Evolutionary conservation across 2,113 vertebrate genomes (phyloP).

Genomic region (Oxyruncus cristatus): DNA sequence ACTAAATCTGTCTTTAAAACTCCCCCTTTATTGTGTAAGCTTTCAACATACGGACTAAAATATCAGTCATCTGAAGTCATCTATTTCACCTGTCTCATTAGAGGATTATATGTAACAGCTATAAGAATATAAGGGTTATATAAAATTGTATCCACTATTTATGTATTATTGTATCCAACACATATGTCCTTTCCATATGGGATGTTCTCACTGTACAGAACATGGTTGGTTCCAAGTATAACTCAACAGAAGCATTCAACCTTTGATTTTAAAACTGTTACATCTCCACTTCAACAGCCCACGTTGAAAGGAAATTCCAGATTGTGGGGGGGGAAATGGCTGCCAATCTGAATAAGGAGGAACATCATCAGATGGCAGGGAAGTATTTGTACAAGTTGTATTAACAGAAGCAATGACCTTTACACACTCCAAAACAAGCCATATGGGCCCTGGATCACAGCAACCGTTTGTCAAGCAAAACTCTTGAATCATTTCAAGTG

Average conservation of each 20-base stretch:
- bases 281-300: conserved; percentile 41
- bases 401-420: conserved; percentile 72
- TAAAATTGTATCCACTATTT: conserved; percentile 43
- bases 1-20: neutral
- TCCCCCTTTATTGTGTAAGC: neutral
- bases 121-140: conserved; percentile 13
- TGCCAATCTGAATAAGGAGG: conserved; percentile 56
- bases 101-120: neutral
- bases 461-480: neutral
- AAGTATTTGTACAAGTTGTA: conserved; percentile 67
- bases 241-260: conserved; percentile 44
- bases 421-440: conserved; percentile 55
- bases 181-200: conserved; percentile 61
- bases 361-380: conserved; percentile 61
- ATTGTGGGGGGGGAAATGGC: conserved; percentile 26
- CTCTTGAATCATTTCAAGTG: neutral
- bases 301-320: conserved; percentile 52
- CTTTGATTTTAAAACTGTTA: conserved; percentile 53
- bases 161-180: conserved; percentile 45
- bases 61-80: neutral
- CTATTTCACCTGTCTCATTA: conserved; percentile 27
- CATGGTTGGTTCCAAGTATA: conserved; percentile 39
- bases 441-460: conserved; percentile 30
- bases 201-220: conserved; percentile 50
- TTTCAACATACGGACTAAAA: neutral